Percentiles rank a stretch among this genome's conserved stretches.
phyloP scores from a whole-genome alignment of 2,888 invertebrate species.

The Rhogogaster chlorosoma region DNA sequence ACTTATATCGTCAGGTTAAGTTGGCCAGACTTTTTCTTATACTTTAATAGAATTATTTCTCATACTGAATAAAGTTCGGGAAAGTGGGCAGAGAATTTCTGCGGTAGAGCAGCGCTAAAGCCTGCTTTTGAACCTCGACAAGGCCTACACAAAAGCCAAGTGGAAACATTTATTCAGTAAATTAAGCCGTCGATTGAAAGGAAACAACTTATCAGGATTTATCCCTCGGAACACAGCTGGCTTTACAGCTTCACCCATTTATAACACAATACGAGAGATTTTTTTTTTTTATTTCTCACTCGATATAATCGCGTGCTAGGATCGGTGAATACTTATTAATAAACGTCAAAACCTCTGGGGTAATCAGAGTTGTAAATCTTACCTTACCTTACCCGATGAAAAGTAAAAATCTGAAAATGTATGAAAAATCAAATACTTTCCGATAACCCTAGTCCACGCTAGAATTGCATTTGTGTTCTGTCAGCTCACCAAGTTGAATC shows the following conservation, averaged over 20 bases:
- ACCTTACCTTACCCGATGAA: no score
- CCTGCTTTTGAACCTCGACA: constrained; percentile 61
- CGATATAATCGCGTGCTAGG: not conserved
- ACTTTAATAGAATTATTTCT: not conserved
- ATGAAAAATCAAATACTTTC: no score
- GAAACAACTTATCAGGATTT: constrained; percentile 57
- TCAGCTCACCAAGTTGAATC: no score
- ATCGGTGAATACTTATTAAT: not conserved
- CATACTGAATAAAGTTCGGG: not conserved
- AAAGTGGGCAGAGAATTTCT: not conserved
- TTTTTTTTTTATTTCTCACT: not conserved
- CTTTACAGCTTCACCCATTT: constrained; percentile 31
- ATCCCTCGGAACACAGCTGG: constrained; percentile 36
- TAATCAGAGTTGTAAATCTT: not conserved
- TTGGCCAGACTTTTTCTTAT: not conserved
- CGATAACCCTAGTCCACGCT: no score
- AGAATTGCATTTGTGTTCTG: no score
- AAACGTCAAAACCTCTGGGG: not conserved
- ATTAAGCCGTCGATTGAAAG: constrained; percentile 55
- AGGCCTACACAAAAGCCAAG: constrained; percentile 53
- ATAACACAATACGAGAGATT: constrained; percentile 30
- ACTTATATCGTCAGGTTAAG: not conserved
- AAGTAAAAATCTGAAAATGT: no score
- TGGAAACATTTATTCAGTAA: constrained; percentile 60
- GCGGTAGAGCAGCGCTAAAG: not conserved